These are phyloP conservation scores for Sitodiplosis mosellana DNA, from an alignment of 1,140 invertebrate genomes.

Conservation along the genomic window DNA sequence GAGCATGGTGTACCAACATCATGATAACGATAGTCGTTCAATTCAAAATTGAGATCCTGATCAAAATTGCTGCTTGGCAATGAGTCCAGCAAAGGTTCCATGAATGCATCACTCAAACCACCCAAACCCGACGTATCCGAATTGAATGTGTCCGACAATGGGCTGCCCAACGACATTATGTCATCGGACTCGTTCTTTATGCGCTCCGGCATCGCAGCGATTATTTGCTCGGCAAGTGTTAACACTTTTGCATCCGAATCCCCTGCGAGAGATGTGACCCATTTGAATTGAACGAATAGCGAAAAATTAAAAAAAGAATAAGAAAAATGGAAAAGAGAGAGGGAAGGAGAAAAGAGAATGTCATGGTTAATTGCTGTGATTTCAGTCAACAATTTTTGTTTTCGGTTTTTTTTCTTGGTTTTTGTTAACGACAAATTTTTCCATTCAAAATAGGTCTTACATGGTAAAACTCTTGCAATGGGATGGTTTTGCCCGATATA, in stretches of 20 bases:
- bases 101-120: conserved; percentile 35
- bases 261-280: conserved; percentile 32
- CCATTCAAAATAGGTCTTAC: background rate
- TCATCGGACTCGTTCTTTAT: conserved; percentile 49
- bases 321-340: too few species aligned
- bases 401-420: conserved; percentile 6
- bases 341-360: too few species aligned
- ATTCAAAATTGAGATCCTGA: conserved; percentile 54
- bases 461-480: conserved; percentile 7
- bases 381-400: conserved; percentile 6
- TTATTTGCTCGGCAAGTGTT: conserved; percentile 91
- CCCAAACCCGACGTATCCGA: conserved; percentile 25
- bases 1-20: conserved; percentile 57
- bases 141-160: conserved; percentile 21
- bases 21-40: conserved; percentile 56
- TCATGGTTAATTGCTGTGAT: background rate
- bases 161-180: conserved; percentile 27
- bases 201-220: conserved; percentile 89
- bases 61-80: conserved; percentile 36
- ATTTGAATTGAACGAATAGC: conserved; percentile 12
- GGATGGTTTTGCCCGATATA: conserved; percentile 17
- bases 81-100: conserved; percentile 45
- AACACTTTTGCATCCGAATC: conserved; percentile 82
- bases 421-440: conserved; percentile 11
- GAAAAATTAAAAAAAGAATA: background rate